Percentiles rank a stretch among this genome's conserved stretches.
Conservation (phyloP, 2,797 vertebrate species). For the Spinibarbus caldwelli region DNA sequence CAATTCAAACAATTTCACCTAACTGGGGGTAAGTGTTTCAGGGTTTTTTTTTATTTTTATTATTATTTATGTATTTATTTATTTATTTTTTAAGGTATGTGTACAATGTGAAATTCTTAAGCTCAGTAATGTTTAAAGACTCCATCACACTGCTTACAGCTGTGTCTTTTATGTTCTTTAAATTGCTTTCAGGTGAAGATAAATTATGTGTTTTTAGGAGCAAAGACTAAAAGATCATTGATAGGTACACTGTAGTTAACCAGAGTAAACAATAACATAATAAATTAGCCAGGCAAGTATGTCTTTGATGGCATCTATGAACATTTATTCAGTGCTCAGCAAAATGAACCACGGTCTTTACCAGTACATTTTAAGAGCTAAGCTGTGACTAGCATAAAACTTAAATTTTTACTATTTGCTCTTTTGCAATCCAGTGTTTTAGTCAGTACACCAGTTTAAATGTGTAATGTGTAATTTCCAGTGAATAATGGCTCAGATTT, state of each 20-base stretch:
- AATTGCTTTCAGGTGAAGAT: slow-evolving; percentile 77
- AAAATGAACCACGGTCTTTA: slow-evolving; percentile 71
- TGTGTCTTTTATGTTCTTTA: slow-evolving; percentile 80
- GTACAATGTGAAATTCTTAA: slow-evolving; percentile 39
- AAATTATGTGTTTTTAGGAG: slow-evolving; percentile 69
- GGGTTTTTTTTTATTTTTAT: no score
- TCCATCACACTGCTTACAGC: slow-evolving; percentile 69
- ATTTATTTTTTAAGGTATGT: neutral
- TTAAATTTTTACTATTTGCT: neutral
- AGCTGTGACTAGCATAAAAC: neutral
- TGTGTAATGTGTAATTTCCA: no score
- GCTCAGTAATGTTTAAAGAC: neutral
- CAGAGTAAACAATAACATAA: slow-evolving; percentile 85
- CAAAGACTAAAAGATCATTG: slow-evolving; percentile 79
- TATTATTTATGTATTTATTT: no score
- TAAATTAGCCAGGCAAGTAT: slow-evolving; percentile 85
- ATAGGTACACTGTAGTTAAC: slow-evolving; percentile 81
- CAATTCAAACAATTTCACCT: neutral
- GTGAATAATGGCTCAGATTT: no score
- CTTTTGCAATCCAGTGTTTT: neutral
- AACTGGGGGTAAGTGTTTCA: neutral
- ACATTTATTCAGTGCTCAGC: no score
- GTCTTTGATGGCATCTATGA: slow-evolving; percentile 46
- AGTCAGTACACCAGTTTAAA: neutral
- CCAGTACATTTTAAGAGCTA: slow-evolving; percentile 74